Conservation (phyloP, 2,888 invertebrate genomes). For the Drosophila pegasa region DNA sequence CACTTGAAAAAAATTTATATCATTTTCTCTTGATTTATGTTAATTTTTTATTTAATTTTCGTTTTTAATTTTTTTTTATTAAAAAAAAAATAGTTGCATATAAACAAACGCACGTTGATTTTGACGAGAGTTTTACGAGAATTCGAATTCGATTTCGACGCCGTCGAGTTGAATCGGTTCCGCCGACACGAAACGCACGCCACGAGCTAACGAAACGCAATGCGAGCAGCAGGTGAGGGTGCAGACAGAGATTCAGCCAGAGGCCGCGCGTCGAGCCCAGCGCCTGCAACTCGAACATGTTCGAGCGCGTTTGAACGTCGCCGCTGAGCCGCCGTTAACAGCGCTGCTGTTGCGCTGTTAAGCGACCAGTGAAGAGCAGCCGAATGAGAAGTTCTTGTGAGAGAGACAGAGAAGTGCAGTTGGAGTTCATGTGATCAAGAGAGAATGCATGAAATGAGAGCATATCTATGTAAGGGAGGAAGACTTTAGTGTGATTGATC, state of each 20-base stretch:
- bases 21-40: constrained; percentile 11
- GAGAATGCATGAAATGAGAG: no score
- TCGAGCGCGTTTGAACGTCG: constrained; percentile 41
- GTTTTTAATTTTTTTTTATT: constrained; percentile 11
- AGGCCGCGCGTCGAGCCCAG: constrained; percentile 12
- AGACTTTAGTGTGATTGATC: no score
- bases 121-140: constrained; percentile 16
- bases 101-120: constrained; percentile 44
- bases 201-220: constrained; percentile 77
- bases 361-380: constrained; percentile 2
- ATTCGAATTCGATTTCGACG: constrained; percentile 30
- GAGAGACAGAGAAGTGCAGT: background rate
- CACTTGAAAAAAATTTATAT: constrained; percentile 37
- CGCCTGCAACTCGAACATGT: constrained; percentile 43
- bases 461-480: no score
- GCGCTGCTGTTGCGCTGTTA: constrained; percentile 28
- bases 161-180: constrained; percentile 26
- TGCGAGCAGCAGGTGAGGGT: constrained; percentile 64
- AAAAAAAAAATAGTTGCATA: constrained; percentile 11
- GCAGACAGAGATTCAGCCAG: constrained; percentile 46
- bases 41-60: constrained; percentile 6
- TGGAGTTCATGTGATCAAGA: no score
- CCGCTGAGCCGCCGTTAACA: constrained; percentile 41
- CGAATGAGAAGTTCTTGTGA: background rate
- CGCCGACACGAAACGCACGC: constrained; percentile 76